Evolutionary conservation across 2,113 vertebrate species (phyloP).

Genomic region (Ia io): DNA sequence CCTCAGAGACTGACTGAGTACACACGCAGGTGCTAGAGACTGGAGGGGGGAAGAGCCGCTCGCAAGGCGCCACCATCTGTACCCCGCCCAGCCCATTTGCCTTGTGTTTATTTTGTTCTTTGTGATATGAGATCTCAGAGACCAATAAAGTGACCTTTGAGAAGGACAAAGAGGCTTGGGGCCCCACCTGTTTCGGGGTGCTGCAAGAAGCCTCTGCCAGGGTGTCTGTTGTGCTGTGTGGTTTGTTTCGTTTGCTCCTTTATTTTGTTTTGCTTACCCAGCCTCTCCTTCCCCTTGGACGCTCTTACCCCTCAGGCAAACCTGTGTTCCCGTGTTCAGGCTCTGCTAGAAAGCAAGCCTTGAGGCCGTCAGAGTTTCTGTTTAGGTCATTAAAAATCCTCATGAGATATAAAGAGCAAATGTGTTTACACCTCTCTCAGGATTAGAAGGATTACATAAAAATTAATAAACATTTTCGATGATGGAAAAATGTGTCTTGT

Average conservation of each 20-base stretch:
- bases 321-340: conserved; percentile 72
- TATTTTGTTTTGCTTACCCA: conserved; percentile 77
- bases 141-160: conserved; percentile 80
- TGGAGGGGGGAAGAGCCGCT: conserved; percentile 67
- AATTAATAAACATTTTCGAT: conserved; percentile 85
- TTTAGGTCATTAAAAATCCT: conserved; percentile 70
- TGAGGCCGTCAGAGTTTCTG: conserved; percentile 68
- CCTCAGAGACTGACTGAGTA: conserved; percentile 75
- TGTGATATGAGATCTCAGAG: conserved; percentile 76
- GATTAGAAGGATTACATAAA: conserved; percentile 80
- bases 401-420: conserved; percentile 76
- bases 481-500: conserved; percentile 88
- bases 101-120: conserved; percentile 81
- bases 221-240: conserved; percentile 82
- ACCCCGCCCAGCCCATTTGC: conserved; percentile 72
- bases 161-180: conserved; percentile 62
- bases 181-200: conserved; percentile 41
- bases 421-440: conserved; percentile 79
- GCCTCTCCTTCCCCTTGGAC: conserved; percentile 59
- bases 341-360: conserved; percentile 79
- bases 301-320: conserved; percentile 34
- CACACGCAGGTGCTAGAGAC: conserved; percentile 77
- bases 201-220: conserved; percentile 73
- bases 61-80: conserved; percentile 77
- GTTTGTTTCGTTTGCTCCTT: conserved; percentile 66